phyloP scores from a whole-genome alignment of 2,888 invertebrate species.

The Sussaba pulchella region DNA sequence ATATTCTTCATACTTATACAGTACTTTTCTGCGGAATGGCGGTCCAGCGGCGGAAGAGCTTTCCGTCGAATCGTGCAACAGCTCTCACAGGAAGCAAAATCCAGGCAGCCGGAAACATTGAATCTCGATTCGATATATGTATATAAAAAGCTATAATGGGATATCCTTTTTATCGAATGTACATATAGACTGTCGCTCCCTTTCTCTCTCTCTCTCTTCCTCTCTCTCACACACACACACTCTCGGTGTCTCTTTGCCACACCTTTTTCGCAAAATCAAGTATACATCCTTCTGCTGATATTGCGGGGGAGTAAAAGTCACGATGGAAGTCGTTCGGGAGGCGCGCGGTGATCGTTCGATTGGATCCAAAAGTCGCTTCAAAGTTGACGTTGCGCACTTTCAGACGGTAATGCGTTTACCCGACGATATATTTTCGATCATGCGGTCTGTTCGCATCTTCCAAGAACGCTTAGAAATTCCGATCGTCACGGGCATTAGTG shows the following conservation, averaged over 20 bases:
- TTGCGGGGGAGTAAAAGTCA: constrained; percentile 14
- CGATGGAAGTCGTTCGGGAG: constrained; percentile 14
- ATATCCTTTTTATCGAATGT: neutral
- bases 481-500: neutral
- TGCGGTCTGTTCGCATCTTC: neutral
- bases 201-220: neutral
- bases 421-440: too few species aligned
- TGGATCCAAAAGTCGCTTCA: constrained; percentile 6
- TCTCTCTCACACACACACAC: neutral
- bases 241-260: neutral
- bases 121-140: constrained; percentile 13
- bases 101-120: constrained; percentile 12
- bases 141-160: neutral
- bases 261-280: constrained; percentile 1
- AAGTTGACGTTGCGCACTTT: constrained; percentile 13
- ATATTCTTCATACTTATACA: constrained; percentile 13
- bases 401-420: neutral
- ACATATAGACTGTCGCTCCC: neutral
- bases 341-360: constrained; percentile 10
- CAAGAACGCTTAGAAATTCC: neutral
- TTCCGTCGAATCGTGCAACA: constrained; percentile 12
- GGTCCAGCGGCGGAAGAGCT: constrained; percentile 9
- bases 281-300: constrained; percentile 14
- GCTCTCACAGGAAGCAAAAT: constrained; percentile 1
- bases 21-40: neutral